Evolutionary conservation across 1,140 invertebrate genomes (phyloP), one percentile per base, ranked within the genome.

Genomic region (Paraescarpia echinospica): DNA sequence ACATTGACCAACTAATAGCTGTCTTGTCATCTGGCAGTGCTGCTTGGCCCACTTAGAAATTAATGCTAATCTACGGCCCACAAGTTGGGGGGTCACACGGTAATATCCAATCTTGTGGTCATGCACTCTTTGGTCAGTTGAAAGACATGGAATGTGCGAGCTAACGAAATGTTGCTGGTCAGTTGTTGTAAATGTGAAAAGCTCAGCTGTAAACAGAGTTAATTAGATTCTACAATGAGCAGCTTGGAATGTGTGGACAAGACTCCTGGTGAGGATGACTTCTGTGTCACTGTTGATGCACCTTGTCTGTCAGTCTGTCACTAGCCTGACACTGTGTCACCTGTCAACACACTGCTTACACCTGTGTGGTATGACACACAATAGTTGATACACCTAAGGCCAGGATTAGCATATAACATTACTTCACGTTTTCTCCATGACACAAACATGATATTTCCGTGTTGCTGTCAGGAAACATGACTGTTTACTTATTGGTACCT

Each of bases 301-400:
- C 59, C 59, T 77, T 77, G 59, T 77, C 59, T 77, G 59, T 77
- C 59, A 77, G 41, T 77, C 59, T 77, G 59, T 77, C 59, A 77
- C 59, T 31, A 77, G 59, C 59, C 18, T 77, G 59, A 77, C 18
- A 77, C 59, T 0, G 48, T 51, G 59, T 77, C 59, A 77, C 59
- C 27, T 77, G 59, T 77, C 59, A 77, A 77, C 59, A 77, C 8
- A 77, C 27, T 77, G 27, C 27, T 18, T 1, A 18, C 59, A 77
- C 59, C 59, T 77, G 59, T 77, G 59, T 77, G 59, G 59, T 77
- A 27, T 77, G 59, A 77, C 14, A 41, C 41, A 4, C 12, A 12
- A 12, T 41, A 41, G 41, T 41, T 41, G 41, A 41, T 41, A 22
- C 27, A 77, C 59, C 59, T 77, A 2, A 77, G 27, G 59, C 18